Evolutionary conservation across 2,113 vertebrate species (phyloP), one percentile per base, ranked within the genome.

Genomic region (Noctilio leporinus): DNA sequence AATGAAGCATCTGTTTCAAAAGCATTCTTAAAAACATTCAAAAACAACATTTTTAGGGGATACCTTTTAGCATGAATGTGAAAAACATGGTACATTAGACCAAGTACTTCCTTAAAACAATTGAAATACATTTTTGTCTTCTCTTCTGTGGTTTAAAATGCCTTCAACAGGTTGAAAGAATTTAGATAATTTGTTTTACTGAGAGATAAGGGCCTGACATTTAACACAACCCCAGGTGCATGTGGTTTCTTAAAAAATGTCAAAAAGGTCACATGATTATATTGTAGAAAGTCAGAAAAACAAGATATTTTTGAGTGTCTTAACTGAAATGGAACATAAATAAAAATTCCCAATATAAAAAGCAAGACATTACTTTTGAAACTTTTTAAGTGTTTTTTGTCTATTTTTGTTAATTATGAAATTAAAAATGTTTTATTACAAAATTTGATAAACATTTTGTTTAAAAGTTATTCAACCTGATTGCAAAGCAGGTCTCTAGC

Each of bases 161-260:
- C 97, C 95, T 98, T 96, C 97, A 86, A 96, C 95, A 86, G 95
- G 97, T 96, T 98, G 97, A 98, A 98, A 98, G 97, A 97, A 97
- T 97, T 97, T 83, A 98, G 98, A 98, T 97, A 93, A 98, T 96
- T 98, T 98, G 97, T 98, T 98, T 98, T 95, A 98, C 97, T 85
- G 85, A 97, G 89, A 98, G 98, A 98, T 98, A 98, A 98, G 95
- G 97, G 97, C 94, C 98, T 99, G 99, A 99, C 99, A 99, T 99
- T 99, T 99, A 99, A 98, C 98, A 98, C 98, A 97, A 97, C 96
- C 98, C 98, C 99, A 99, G 99, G 99, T 99, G 99, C 98, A 95
- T 99, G 99, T 98, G 99, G 99, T 99, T 99, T 99, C 98, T 98
- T 98, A 97, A 99, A 98, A 99, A 99, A 99, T 98, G 98, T 98